Percentiles rank a stretch among this genome's conserved stretches.
Evolutionary conservation across 2,797 vertebrate species (phyloP).

Genomic region (Telmatherina bonti): DNA sequence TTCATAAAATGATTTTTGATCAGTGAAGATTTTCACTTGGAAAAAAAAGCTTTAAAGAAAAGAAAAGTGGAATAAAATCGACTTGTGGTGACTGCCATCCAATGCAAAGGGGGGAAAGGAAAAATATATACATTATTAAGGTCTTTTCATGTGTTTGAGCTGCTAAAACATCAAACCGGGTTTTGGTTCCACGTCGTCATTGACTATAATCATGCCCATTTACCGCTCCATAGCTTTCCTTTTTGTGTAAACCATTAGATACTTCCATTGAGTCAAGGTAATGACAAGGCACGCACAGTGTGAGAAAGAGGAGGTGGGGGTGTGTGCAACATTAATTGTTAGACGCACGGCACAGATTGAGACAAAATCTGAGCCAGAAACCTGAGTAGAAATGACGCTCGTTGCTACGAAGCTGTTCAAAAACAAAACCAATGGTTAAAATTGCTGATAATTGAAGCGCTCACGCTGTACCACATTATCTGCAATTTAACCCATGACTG

Average conservation of each 20-base stretch:
- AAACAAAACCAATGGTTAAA: neutral
- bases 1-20: slow-evolving; percentile 54
- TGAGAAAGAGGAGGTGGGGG: neutral
- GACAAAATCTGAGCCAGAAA: slow-evolving; percentile 5
- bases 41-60: neutral
- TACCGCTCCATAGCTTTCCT: accelerated
- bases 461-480: slow-evolving; percentile 21
- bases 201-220: slow-evolving; percentile 15
- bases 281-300: slow-evolving; percentile 10
- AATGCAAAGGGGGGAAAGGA: neutral
- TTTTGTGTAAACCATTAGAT: slow-evolving; percentile 47
- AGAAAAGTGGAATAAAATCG: no score
- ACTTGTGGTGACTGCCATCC: neutral
- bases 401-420: neutral
- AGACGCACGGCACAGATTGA: slow-evolving; percentile 34
- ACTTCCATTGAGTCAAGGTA: slow-evolving; percentile 35
- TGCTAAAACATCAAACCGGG: neutral
- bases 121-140: neutral
- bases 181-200: slow-evolving; percentile 26
- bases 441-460: neutral
- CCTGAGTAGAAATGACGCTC: neutral
- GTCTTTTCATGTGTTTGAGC: neutral
- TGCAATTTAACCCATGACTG: slow-evolving; percentile 79
- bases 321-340: slow-evolving; percentile 9
- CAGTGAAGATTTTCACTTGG: neutral